Percentiles rank a stretch among this genome's conserved stretches.
phyloP scores from a whole-genome alignment of 2,888 invertebrate species.

The Gordius sp. region DNA sequence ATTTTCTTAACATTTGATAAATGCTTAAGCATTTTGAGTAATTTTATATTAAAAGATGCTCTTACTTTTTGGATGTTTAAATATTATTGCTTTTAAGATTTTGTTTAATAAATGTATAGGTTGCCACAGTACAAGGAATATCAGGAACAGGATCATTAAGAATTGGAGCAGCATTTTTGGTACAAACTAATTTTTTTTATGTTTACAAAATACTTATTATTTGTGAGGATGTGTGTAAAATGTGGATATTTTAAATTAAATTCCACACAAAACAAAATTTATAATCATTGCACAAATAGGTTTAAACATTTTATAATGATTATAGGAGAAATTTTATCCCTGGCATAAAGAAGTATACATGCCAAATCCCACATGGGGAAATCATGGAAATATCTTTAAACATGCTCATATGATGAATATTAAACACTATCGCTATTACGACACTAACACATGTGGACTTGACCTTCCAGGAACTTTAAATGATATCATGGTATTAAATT shows the following conservation, averaged over 20 bases:
- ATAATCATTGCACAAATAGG: background rate
- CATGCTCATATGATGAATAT: conserved; percentile 48
- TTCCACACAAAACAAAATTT: background rate
- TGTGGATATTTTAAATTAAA: background rate
- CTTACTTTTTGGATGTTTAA: too few species aligned
- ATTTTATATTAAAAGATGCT: too few species aligned
- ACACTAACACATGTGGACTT: conserved; percentile 67
- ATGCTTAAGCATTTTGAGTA: too few species aligned
- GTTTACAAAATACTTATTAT: too few species aligned
- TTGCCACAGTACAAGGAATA: conserved; percentile 48
- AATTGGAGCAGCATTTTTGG: conserved; percentile 61
- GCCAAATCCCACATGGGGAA: conserved; percentile 87
- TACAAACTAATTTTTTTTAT: conserved; percentile 26
- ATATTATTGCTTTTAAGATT: too few species aligned
- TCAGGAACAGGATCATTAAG: conserved; percentile 91
- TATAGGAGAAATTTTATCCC: conserved; percentile 35
- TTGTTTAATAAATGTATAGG: conserved; percentile 30
- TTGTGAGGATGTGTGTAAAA: background rate
- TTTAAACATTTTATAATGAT: background rate
- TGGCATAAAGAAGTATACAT: conserved; percentile 53
- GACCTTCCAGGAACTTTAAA: conserved; percentile 63
- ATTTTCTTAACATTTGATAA: too few species aligned
- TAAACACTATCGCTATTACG: conserved; percentile 72
- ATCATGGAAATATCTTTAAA: conserved; percentile 68
- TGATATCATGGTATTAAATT: conserved; percentile 39